Percentiles rank a stretch among this genome's conserved stretches.
Evolutionary conservation across 2,797 vertebrate genomes (phyloP).

Genomic region (Cygnus olor): DNA sequence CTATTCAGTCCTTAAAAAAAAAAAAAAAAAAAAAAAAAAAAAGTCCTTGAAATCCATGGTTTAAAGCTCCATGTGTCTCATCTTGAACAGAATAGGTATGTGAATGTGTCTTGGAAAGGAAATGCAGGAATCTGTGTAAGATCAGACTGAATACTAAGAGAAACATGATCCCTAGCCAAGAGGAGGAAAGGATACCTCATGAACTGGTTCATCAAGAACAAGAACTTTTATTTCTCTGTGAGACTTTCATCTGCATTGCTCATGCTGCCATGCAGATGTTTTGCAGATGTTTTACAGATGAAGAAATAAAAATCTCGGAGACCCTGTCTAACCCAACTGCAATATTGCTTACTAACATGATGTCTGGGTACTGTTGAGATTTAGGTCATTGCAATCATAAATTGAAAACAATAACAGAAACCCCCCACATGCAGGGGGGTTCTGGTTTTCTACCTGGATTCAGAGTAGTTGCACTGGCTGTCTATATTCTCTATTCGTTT

Average conservation of each 20-base stretch:
- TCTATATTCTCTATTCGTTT: neutral
- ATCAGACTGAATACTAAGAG: constrained; percentile 8
- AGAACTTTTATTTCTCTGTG: neutral
- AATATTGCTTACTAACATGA: neutral
- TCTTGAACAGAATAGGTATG: neutral
- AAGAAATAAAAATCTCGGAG: neutral
- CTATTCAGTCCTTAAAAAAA: neutral
- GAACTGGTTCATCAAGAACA: neutral
- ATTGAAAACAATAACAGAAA: neutral
- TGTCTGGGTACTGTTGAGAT: neutral
- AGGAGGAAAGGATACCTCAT: neutral
- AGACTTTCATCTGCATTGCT: neutral
- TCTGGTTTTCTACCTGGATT: neutral
- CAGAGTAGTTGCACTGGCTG: neutral
- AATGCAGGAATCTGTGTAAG: neutral
- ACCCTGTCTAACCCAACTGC: neutral
- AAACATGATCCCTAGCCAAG: neutral
- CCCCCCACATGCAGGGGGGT: rapidly evolving
- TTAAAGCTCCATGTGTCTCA: neutral
- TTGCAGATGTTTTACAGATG: neutral
- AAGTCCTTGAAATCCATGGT: neutral
- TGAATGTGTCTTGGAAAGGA: neutral
- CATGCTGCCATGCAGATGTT: neutral
- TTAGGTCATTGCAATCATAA: neutral
- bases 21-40: neutral